Evolutionary conservation across 2,113 vertebrate species (phyloP).

Genomic region (Electrona antarctica): DNA sequence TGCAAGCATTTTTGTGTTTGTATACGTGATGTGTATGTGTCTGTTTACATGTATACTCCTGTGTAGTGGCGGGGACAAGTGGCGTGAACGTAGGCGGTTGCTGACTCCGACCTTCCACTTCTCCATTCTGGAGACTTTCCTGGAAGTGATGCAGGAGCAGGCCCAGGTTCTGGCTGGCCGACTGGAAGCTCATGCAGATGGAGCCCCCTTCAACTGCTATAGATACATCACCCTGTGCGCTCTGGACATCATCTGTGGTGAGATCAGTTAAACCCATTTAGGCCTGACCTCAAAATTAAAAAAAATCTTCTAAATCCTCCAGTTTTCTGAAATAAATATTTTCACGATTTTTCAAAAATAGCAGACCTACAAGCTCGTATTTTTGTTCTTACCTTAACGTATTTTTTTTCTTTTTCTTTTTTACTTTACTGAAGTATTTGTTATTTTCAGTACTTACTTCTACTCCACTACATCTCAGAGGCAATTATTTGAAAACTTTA

Average conservation of each 20-base stretch:
- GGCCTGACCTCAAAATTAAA: too few relatives aligned
- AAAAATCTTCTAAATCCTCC: too few relatives aligned
- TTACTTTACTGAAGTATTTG: too few relatives aligned
- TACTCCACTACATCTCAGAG: too few relatives aligned
- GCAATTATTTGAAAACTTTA: too few relatives aligned
- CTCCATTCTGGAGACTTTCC: conserved; percentile 83
- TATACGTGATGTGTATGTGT: background rate
- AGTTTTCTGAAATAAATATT: too few relatives aligned
- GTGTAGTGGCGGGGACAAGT: conserved; percentile 82
- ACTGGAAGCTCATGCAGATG: conserved; percentile 76
- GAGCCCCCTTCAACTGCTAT: conserved; percentile 82
- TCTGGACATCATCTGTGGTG: conserved; percentile 89
- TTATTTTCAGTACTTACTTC: too few relatives aligned
- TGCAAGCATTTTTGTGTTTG: background rate
- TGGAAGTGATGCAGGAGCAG: conserved; percentile 90
- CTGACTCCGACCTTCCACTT: conserved; percentile 89
- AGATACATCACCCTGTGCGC: conserved; percentile 81
- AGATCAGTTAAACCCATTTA: background rate
- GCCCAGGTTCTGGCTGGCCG: conserved; percentile 80
- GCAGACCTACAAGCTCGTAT: too few relatives aligned
- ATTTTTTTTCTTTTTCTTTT: too few relatives aligned
- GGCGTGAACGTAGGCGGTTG: conserved; percentile 85
- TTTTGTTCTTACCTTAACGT: too few relatives aligned
- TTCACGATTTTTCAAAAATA: background rate
- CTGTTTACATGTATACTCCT: conserved; percentile 35